Conservation (phyloP, 2,797 vertebrate species). For the Huso huso region DNA sequence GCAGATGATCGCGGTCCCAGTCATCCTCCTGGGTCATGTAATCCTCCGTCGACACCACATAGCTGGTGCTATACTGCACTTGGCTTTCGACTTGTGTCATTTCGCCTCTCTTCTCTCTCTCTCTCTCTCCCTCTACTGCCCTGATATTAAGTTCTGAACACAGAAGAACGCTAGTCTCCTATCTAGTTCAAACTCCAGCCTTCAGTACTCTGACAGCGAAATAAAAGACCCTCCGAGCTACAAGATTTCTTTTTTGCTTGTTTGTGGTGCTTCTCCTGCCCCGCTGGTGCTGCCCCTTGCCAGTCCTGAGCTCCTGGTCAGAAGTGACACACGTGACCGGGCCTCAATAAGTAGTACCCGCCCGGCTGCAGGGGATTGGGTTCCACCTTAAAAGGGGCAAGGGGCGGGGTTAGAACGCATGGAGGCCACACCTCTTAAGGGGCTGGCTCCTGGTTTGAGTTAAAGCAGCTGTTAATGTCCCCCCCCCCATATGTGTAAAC, state of each 20-base stretch:
- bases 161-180: slow-evolving; percentile 20
- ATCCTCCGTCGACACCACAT: slow-evolving; percentile 50
- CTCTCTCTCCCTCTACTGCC: not conserved
- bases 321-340: slow-evolving; percentile 68
- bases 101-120: slow-evolving; percentile 34
- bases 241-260: too few species aligned
- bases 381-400: slow-evolving; percentile 61
- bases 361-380: slow-evolving; percentile 45
- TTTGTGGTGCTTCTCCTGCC: slow-evolving; percentile 50
- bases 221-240: too few species aligned
- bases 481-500: not conserved
- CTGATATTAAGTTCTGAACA: too few species aligned
- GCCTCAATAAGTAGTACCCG: slow-evolving; percentile 68
- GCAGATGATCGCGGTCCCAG: slow-evolving; percentile 84
- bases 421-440: slow-evolving; percentile 28
- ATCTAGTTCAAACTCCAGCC: not conserved
- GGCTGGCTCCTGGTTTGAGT: slow-evolving; percentile 26
- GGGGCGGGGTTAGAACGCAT: slow-evolving; percentile 39
- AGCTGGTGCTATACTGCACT: slow-evolving; percentile 58
- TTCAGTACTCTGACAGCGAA: not conserved
- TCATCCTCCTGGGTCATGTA: slow-evolving; percentile 84
- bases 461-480: not conserved
- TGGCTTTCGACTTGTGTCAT: slow-evolving; percentile 60
- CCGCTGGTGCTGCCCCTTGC: slow-evolving; percentile 52
- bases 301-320: slow-evolving; percentile 71